Evolutionary conservation across 2,888 invertebrate genomes (phyloP).

Genomic region (Caradrina clavipalpis): DNA sequence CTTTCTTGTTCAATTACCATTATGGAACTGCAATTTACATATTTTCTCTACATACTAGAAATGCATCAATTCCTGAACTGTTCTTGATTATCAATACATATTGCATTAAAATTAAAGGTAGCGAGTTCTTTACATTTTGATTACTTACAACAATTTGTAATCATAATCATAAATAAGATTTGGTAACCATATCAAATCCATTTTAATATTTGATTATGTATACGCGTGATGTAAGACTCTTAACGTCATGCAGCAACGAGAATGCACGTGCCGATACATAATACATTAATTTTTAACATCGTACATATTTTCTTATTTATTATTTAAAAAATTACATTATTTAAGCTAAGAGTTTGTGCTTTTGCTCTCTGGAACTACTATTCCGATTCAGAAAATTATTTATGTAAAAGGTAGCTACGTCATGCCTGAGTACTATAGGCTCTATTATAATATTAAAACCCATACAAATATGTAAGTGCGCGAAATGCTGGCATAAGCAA

Average conservation of each 20-base stretch:
- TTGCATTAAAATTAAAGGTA: neutral
- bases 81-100: neutral
- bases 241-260: neutral
- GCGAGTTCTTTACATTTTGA: neutral
- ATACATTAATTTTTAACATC: neutral
- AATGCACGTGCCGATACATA: neutral
- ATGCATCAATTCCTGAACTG: neutral
- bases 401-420: too few relatives aligned
- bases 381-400: too few relatives aligned
- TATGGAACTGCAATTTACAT: neutral
- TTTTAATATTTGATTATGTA: constrained; percentile 16
- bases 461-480: too few relatives aligned
- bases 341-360: too few relatives aligned
- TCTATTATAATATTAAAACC: too few relatives aligned
- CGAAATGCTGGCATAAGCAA: too few relatives aligned
- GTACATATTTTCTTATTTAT: too few relatives aligned
- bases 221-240: neutral
- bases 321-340: too few relatives aligned
- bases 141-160: neutral
- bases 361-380: too few relatives aligned
- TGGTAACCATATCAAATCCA: constrained; percentile 8
- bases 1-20: neutral
- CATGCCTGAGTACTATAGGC: too few relatives aligned
- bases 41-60: constrained; percentile 1
- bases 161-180: neutral